Evolutionary conservation across 37 sponge, comb jelly and placozoan species (phyloP), one percentile per base, ranked within the genome.

Genomic region (Bolinopsis microptera): DNA sequence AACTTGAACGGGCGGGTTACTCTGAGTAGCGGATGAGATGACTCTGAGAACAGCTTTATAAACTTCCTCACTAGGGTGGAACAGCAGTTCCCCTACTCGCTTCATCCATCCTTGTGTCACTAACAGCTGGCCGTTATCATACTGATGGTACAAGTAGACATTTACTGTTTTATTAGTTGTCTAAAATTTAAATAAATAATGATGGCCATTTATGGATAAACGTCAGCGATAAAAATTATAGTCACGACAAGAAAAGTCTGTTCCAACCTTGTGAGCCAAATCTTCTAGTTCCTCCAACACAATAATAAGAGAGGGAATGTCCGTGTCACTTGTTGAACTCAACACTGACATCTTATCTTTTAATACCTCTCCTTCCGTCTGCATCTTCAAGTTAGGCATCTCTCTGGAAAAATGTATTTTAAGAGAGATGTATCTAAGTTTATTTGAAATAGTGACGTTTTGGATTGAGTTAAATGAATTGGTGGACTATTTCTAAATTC

Each of bases 221-320:
- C n/a, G n/a, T n/a, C n/a, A n/a, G n/a, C n/a, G n/a, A n/a, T n/a
- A n/a, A n/a, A n/a, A n/a, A n/a, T n/a, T n/a, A n/a, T n/a, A n/a
- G n/a, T n/a, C n/a, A n/a, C n/a, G n/a, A n/a, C n/a, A n/a, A n/a
- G n/a, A n/a, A n/a, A n/a, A n/a, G n/a, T n/a, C n/a, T n/a, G n/a
- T n/a, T n/a, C 61, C 33, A 1, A 86, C 90, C 90, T 86, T 86
- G 22, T 86, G 90, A 86, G 90, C 90, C 36, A 86, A 38, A 41
- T 86, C 90, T 38, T 86, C 90, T 24, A 86, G 8, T 24, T 40
- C 35, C 28, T 86, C 90, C n/a, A 86, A 27, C 2, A 40, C 27
- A 24, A 86, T 41, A 8, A 86, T 28, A 34, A 86, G n/a, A 1
- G 90, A 41, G 1, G 90, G 41, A 40, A 41, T 26, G 24, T 77